These are phyloP conservation scores for Morbakka virulenta DNA, from an alignment of 30 jellyfish, hydroid and myxozoan species.

Conservation along the genomic window DNA sequence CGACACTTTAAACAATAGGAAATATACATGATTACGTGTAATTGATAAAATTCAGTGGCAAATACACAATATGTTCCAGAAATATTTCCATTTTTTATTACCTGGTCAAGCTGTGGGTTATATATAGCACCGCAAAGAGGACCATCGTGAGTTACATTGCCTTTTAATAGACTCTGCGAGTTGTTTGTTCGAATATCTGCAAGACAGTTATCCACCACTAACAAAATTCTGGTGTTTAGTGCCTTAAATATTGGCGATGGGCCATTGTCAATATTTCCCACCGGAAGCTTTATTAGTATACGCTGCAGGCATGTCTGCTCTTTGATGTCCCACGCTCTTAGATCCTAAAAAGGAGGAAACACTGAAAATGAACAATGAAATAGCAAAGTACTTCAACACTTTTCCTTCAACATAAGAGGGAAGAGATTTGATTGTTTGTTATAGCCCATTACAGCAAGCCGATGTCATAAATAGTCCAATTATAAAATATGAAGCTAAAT, in stretches of 20 bases:
- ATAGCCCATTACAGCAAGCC: no score
- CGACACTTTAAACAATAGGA: no score
- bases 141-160: conserved; percentile 28
- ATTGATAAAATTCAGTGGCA: no score
- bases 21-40: no score
- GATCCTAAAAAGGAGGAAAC: conserved; percentile 1
- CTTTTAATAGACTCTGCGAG: conserved; percentile 7
- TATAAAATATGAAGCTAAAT: no score
- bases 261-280: conserved; percentile 53
- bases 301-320: conserved; percentile 56
- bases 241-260: conserved; percentile 43
- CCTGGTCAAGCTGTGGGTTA: no score
- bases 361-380: background rate
- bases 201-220: conserved; percentile 56
- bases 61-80: no score
- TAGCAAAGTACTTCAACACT: background rate
- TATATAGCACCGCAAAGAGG: conserved; percentile 55
- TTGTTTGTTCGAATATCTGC: conserved; percentile 62
- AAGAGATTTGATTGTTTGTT: no score
- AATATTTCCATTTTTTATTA: no score
- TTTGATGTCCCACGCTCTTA: conserved; percentile 63
- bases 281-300: conserved; percentile 52
- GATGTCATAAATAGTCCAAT: no score
- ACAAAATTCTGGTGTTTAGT: conserved; percentile 5
- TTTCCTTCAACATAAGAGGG: background rate